Percentiles rank a stretch among this genome's conserved stretches.
Evolutionary conservation across 2,888 invertebrate genomes (phyloP).

Genomic region (Caenorhabditis drosophilae): DNA sequence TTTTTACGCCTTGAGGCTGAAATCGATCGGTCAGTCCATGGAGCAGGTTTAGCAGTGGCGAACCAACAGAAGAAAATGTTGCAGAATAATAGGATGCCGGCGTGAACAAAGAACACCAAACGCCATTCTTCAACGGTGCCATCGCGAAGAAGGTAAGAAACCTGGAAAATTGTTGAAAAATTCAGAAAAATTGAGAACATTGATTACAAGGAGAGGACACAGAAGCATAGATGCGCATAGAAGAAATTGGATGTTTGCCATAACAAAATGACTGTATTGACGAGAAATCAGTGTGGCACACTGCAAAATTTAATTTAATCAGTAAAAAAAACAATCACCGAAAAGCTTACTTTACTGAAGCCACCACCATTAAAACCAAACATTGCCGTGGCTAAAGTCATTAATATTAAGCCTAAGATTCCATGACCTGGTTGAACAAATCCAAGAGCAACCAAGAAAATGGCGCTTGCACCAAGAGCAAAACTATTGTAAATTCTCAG

Average conservation of each 20-base stretch:
- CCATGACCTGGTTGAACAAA: conserved; percentile 52
- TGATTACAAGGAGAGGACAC: conserved; percentile 62
- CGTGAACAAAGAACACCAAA: conserved; percentile 63
- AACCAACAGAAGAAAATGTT: conserved; percentile 64
- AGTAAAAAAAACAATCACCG: no score
- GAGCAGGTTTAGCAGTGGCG: conserved; percentile 60
- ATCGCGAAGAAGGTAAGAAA: conserved; percentile 38
- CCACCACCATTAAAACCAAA: conserved; percentile 61
- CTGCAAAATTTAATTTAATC: conserved; percentile 26
- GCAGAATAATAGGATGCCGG: conserved; percentile 53
- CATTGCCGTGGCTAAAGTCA: conserved; percentile 65
- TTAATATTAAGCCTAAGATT: conserved; percentile 47
- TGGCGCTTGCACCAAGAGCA: conserved; percentile 61
- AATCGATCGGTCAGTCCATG: conserved; percentile 56
- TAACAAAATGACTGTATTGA: conserved; percentile 66
- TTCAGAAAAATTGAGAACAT: no score
- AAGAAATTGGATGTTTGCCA: conserved; percentile 65
- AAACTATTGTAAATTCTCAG: conserved; percentile 63
- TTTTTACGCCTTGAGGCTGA: conserved; percentile 18
- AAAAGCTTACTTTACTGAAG: conserved; percentile 41
- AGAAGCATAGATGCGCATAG: conserved; percentile 66
- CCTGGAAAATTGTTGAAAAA: no score
- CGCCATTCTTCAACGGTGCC: conserved; percentile 59
- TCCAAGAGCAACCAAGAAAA: conserved; percentile 60
- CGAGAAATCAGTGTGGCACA: conserved; percentile 61